Evolutionary conservation across 2,797 vertebrate genomes (phyloP), one percentile per base, ranked within the genome.

Genomic region (Discoglossus pictus): DNA sequence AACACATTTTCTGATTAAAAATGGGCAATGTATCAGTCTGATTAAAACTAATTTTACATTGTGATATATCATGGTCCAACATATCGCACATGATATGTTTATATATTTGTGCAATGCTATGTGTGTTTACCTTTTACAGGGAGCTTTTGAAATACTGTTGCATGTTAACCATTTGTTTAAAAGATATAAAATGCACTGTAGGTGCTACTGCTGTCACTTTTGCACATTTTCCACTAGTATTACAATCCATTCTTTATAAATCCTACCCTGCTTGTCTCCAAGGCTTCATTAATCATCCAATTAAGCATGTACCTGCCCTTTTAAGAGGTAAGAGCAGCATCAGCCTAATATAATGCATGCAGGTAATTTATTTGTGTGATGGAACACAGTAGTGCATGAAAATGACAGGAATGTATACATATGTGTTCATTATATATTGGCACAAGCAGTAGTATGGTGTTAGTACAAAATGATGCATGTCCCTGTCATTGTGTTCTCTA

Each of bases 231-330:
- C 39, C 35, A 54, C 31, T 54, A 74, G 9, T 43, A 39, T 25
- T 46, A 65, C 24, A 4, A 7, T 67, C 7, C 53, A 35, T 46
- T 20, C 64, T 77, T 77, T 72, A 17, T 73, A 31, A 72, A 17
- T 56, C 52, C 51, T 51, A 67, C 55, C 61, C 61, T 53, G 58
- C 59, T 59, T 60, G 50, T 47, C 47, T 74, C 40, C 38, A 68
- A 65, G 61, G 16, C n/a, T 44, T 76, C 35, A 74, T 20, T 68
- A 71, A 70, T 70, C 48, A 31, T 40, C 54, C 36, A 55, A 0
- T 61, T 66, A 65, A 68, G 78, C 48, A 35, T 40, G 48, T 18
- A 38, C 0, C 61, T 58, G 55, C 59, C 78, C 15, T 65, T 76
- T 35, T 27, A 27, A 18, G 0, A 1, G 46, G 2, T 6, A 34